phyloP scores from a whole-genome alignment of 2,888 invertebrate genomes.

The Drosophila robusta region DNA sequence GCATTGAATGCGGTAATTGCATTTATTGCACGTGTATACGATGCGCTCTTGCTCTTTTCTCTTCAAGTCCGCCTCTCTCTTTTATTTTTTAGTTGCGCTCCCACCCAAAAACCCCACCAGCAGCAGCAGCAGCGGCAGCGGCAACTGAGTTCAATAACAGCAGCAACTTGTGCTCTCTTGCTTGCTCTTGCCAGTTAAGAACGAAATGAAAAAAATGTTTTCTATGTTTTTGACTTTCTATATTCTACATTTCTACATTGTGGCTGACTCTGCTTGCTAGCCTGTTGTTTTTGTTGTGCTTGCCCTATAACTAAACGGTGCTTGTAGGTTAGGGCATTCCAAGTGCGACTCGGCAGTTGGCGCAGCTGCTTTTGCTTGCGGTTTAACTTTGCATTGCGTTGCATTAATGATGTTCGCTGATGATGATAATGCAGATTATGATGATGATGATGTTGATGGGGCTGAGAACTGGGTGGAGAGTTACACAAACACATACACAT shows the following conservation, averaged over 20 bases:
- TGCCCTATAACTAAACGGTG: slow-evolving; percentile 1
- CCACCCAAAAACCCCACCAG: slow-evolving; percentile 8
- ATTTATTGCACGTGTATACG: slow-evolving; percentile 74
- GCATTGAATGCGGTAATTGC: slow-evolving; percentile 74
- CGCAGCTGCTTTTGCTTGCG: slow-evolving; percentile 32
- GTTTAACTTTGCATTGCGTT: slow-evolving; percentile 54
- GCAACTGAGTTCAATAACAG: slow-evolving; percentile 1
- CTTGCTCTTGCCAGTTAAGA: slow-evolving; percentile 41
- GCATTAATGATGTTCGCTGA: slow-evolving; percentile 49
- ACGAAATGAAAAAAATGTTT: slow-evolving; percentile 60
- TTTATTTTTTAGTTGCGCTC: slow-evolving; percentile 12
- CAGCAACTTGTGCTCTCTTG: neutral
- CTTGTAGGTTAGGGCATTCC: slow-evolving; percentile 35
- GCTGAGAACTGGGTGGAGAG: slow-evolving; percentile 59
- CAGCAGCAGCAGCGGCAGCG: slow-evolving; percentile 2
- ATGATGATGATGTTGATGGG: slow-evolving; percentile 35
- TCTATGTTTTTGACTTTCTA: slow-evolving; percentile 59
- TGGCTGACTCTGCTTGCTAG: neutral
- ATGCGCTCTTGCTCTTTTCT: slow-evolving; percentile 50
- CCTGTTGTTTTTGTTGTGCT: slow-evolving; percentile 5
- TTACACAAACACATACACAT: slow-evolving; percentile 22
- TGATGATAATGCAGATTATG: slow-evolving; percentile 21
- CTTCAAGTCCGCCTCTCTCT: slow-evolving; percentile 16
- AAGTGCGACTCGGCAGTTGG: slow-evolving; percentile 35
- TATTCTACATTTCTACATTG: slow-evolving; percentile 28